Base-by-base conservation (phyloP, 1,140 invertebrate species). In the Tachypleus tridentatus region DNA sequence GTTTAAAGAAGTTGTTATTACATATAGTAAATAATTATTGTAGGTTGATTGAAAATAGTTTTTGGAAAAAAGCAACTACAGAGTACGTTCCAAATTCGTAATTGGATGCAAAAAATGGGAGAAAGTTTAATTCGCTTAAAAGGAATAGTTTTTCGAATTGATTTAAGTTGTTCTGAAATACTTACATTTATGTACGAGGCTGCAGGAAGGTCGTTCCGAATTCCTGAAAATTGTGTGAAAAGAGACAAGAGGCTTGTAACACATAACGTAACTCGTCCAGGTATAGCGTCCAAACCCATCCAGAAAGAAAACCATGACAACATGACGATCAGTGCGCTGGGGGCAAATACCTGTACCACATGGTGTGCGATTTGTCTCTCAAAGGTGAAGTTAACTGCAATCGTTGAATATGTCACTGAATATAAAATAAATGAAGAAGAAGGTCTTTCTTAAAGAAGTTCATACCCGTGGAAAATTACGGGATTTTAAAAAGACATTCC, bases 231-330 rank as follows among this genome's bases (percentile, higher is more conserved):
- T 85, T 89, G 89, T 3, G 87, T 91, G 10, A 89, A 87, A 8
- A 90, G 76, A 1, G 87, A 89, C 65, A 91, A 78, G 81, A 90
- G 87, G 70, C 88, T 90, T 5, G 89, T 91, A 4, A 91, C 88
- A 11, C 89, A 78, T 4, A 91, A 76, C 0, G 89, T 88, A 3
- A 91, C 87, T 51, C 89, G 78, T 3, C 87, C 89, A 3, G 89
- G 89, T 63, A 91, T 87, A 3, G 88, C 87, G 73, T 93, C 89
- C 64, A 91, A 76, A 49, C 87, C 87, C 10, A 91, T 75, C 88
- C 88, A 92, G 72, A 92, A 91, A 70, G 87, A 90, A 71, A 92
- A 90, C 90, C 90, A 93, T 0, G 87, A 89, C 0, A 93, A 76
- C 81, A 89, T 87, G 5, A 93, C 89, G 6, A 93, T 88, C 5